Conservation (phyloP, 2,113 vertebrate species). For the Sinocyclocheilus anophthalmus region DNA sequence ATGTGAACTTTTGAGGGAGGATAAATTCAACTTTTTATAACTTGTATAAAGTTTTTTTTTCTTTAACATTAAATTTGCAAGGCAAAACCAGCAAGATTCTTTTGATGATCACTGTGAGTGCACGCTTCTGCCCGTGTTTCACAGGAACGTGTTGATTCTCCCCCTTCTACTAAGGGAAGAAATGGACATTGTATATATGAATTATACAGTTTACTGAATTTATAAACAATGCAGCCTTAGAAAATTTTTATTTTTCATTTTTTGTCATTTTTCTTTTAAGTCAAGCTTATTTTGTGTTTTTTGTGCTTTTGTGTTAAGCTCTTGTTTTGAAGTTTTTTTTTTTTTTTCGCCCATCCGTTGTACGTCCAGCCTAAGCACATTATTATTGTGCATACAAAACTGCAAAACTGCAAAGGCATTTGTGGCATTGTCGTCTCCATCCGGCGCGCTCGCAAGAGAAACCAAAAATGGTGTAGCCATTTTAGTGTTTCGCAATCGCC, state of each 20-base stretch:
- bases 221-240: constrained; percentile 69
- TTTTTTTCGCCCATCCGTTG: constrained; percentile 56
- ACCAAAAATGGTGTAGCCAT: no score
- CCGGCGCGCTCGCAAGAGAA: no score
- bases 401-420: neutral
- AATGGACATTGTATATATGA: constrained; percentile 61
- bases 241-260: constrained; percentile 52
- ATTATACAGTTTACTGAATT: constrained; percentile 68
- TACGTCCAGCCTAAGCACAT: constrained; percentile 80
- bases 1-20: constrained; percentile 47
- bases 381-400: no score
- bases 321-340: constrained; percentile 15
- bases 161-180: constrained; percentile 27
- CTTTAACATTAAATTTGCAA: constrained; percentile 54
- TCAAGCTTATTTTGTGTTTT: neutral
- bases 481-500: neutral
- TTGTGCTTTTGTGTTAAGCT: constrained; percentile 52
- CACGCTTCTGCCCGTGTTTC: constrained; percentile 80
- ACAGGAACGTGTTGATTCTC: constrained; percentile 9
- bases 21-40: constrained; percentile 46
- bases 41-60: constrained; percentile 58
- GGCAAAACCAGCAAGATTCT: constrained; percentile 82
- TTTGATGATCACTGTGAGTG: constrained; percentile 84
- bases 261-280: constrained; percentile 45
- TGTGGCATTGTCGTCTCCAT: neutral